Base-by-base conservation (phyloP, 1,140 invertebrate species). In the Euura saliciscinereae region DNA sequence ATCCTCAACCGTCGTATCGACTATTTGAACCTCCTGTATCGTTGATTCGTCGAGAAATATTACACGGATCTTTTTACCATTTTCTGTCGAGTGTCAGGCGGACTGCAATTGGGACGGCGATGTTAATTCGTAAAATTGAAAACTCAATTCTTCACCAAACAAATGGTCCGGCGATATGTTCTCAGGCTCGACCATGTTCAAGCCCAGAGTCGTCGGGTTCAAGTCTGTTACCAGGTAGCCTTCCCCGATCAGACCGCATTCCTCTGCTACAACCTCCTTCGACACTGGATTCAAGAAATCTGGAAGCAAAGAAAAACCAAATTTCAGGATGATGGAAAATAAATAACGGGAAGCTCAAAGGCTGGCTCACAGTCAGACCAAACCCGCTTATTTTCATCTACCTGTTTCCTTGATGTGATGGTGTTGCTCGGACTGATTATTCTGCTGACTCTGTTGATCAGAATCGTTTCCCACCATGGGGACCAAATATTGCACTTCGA, bases 221-320 rank as follows among this genome's bases (percentile, higher is more conserved):
- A 90, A 71, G 74, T 91, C 89, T 0, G 89, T 90, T 1, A 90
- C 88, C 5, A 90, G 77, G 74, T 88, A 90, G 65, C 89, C 85
- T 66, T 87, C 88, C 4, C 84, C 83, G 4, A 87, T 82, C 1
- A 88, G 78, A 7, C 90, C 90, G 72, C 89, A 91, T 78, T 91
- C 90, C 75, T 90, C 88, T 2, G 90, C 89, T 0, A 90, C 86
- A 44, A 89, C 86, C 76, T 91, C 88, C 78, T 90, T 90, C 2
- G 89, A 87, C 7, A 91, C 87, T 69, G 90, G 88, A 78, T 90
- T 89, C 44, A 91, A 79, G 74, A 91, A 91, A 78, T 90, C 90
- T 91, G 79, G 43, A 81, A 84, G 67, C 78, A 69, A 59, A 45
- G 8, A 69, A 69, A 44, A 69, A 67, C 66, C 0, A 1, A 28